Evolutionary conservation across 2,888 invertebrate species (phyloP).

Genomic region (Protonemura montana): DNA sequence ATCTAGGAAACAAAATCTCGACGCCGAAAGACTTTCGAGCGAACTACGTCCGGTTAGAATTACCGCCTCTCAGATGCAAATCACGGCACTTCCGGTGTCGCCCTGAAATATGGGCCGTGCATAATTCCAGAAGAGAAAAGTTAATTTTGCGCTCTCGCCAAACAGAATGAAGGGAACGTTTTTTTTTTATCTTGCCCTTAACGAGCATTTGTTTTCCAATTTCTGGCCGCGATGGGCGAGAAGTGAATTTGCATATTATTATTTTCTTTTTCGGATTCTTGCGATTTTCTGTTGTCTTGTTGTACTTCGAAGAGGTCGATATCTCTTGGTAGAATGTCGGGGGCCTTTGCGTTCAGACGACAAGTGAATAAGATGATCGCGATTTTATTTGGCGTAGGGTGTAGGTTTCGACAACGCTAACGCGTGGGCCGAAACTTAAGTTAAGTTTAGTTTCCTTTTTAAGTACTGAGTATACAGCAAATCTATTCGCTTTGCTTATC

Average conservation of each 20-base stretch:
- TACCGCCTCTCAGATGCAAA: background rate
- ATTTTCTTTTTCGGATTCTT: background rate
- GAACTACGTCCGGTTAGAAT: background rate
- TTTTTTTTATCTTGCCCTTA: background rate
- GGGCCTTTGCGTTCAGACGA: no score
- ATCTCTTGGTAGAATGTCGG: no score
- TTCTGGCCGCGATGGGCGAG: background rate
- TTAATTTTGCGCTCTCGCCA: background rate
- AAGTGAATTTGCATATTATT: constrained; percentile 1
- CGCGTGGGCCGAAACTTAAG: no score
- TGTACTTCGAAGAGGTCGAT: no score
- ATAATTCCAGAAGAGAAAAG: background rate
- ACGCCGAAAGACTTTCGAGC: background rate
- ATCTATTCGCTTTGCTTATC: no score
- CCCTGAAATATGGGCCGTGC: background rate
- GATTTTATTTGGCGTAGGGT: no score
- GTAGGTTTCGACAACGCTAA: no score
- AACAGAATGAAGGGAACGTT: background rate
- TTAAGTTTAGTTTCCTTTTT: no score
- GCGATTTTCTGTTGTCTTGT: no score
- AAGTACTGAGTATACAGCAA: no score
- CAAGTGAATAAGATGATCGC: no score
- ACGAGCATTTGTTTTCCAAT: background rate
- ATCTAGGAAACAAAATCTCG: background rate
- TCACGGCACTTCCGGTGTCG: background rate